These are phyloP conservation scores for Amphimedon queenslandica DNA, from an alignment of 37 sponge, comb jelly and placozoan species.

Conservation along the genomic window DNA sequence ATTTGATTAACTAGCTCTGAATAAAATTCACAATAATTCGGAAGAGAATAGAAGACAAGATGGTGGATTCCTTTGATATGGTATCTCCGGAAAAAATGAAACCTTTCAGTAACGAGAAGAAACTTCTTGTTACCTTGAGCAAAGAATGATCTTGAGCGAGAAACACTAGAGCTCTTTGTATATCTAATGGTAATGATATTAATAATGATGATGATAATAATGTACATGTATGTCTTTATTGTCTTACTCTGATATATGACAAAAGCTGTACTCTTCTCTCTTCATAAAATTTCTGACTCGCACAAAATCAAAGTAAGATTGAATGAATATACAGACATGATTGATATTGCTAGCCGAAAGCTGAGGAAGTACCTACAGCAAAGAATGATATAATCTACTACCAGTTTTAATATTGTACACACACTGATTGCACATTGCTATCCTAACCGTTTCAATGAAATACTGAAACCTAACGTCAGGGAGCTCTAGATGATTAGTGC, in stretches of 20 bases:
- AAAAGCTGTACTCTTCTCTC: constrained; percentile 56
- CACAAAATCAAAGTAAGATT: constrained; percentile 96
- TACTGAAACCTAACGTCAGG: constrained; percentile 63
- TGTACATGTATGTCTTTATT: background rate
- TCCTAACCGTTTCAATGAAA: constrained; percentile 65
- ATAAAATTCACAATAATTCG: constrained; percentile 82
- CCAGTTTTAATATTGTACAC: background rate
- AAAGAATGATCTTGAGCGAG: constrained; percentile 68
- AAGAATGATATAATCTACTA: background rate
- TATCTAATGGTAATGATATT: constrained; percentile 55
- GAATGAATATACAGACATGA: constrained; percentile 69
- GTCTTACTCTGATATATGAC: constrained; percentile 77
- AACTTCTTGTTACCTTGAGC: constrained; percentile 63
- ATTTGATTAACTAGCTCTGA: constrained; percentile 77
- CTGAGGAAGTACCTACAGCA: constrained; percentile 74
- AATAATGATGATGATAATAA: no score
- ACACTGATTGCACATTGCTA: background rate
- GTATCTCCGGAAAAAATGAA: constrained; percentile 86
- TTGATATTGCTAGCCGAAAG: constrained; percentile 41
- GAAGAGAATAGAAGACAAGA: constrained; percentile 85
- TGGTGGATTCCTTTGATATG: constrained; percentile 72
- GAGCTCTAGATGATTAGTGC: constrained; percentile 32
- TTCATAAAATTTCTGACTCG: constrained; percentile 85
- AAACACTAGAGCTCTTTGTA: constrained; percentile 57
- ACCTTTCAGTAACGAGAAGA: constrained; percentile 87